Conservation (phyloP, 1,140 invertebrate genomes). For the Bactericera cockerelli region DNA sequence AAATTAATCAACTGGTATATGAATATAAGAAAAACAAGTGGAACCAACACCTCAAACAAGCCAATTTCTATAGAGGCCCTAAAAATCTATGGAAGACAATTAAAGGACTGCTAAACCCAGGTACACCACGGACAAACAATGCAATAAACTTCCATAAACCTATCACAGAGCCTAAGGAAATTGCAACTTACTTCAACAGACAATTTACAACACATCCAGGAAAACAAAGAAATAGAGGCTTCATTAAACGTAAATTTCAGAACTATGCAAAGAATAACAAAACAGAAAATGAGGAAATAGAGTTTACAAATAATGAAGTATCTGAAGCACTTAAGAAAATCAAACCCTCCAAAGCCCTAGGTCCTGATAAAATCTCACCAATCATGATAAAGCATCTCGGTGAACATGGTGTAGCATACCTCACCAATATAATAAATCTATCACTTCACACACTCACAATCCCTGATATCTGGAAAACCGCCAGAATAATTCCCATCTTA, state of each 20-base stretch:
- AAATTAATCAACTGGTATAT: constrained; percentile 10
- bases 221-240: constrained; percentile 1
- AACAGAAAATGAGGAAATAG: neutral
- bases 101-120: constrained; percentile 3
- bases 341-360: constrained; percentile 10
- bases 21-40: constrained; percentile 10
- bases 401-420: constrained; percentile 4
- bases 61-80: neutral
- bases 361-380: constrained; percentile 9
- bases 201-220: constrained; percentile 9
- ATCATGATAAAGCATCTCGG: constrained; percentile 12
- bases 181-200: constrained; percentile 9
- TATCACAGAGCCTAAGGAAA: neutral
- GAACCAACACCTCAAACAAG: constrained; percentile 8
- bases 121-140: neutral
- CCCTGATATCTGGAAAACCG: constrained; percentile 9
- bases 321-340: neutral
- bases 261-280: neutral
- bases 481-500: constrained; percentile 5
- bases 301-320: neutral
- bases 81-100: constrained; percentile 11
- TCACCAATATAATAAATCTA: constrained; percentile 8
- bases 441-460: neutral
- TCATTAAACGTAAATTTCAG: constrained; percentile 1
- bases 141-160: constrained; percentile 7